phyloP scores from a whole-genome alignment of 1,140 invertebrate genomes.

The Zeugodacus cucurbitae region DNA sequence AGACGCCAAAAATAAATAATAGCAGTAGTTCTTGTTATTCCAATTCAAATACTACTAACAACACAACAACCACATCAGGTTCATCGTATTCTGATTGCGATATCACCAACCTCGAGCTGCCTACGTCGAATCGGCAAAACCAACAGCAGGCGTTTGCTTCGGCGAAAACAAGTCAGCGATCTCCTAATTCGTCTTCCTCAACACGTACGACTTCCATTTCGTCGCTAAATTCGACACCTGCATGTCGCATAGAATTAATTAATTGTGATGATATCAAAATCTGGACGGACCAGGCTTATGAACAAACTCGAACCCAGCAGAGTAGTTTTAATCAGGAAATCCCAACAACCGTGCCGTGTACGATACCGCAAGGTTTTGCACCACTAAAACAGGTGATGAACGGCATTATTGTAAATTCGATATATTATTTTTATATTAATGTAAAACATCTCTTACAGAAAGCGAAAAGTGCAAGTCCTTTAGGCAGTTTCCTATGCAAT shows the following conservation, averaged over 20 bases:
- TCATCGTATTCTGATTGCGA: neutral
- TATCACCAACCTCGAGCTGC: neutral
- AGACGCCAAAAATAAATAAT: neutral
- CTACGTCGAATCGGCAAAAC: neutral
- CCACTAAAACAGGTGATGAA: neutral
- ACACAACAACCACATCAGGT: neutral
- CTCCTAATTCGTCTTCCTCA: conserved; percentile 12
- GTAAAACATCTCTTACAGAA: neutral
- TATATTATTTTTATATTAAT: neutral
- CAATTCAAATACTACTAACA: neutral
- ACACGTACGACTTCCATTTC: neutral
- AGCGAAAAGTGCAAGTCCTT: conserved; percentile 48
- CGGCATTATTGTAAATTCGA: neutral
- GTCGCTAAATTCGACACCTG: conserved; percentile 4
- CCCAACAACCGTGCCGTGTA: neutral
- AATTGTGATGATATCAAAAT: conserved; percentile 63
- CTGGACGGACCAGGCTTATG: conserved; percentile 57
- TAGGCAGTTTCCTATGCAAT: conserved; percentile 53
- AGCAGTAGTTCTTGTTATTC: neutral
- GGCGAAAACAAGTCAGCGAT: no score
- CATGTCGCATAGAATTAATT: conserved; percentile 54
- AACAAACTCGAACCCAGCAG: conserved; percentile 7
- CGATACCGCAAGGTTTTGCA: conserved; percentile 7
- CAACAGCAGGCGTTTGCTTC: neutral
- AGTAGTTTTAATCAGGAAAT: neutral